Evolutionary conservation across 92 coral and sea anemone species (phyloP), one percentile per base, ranked within the genome.

Genomic region (Parazoanthus swiftii): DNA sequence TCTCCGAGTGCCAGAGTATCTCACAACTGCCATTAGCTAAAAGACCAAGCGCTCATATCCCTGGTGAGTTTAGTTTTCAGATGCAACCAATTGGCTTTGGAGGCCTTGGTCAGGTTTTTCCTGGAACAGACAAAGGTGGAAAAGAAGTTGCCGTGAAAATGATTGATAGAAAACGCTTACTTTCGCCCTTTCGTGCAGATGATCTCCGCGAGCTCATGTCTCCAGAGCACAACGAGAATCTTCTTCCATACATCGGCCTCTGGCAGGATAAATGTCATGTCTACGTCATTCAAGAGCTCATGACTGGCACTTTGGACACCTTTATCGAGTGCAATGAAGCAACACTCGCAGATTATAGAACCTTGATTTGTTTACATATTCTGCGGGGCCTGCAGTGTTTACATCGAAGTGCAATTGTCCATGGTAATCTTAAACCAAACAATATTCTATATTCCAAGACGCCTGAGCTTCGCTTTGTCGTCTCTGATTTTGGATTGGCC

Each of bases 371-470:
- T 54, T 67, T 79, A n/a, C 82, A 48, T 79, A 66, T 79, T 79
- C 67, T 79, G 6, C 82, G 67, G 25, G 82, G 82, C 82, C 42
- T 48, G 38, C 33, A 51, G 36, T 79, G 35, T 79, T 33, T 79
- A 51, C 82, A 79, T 44, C 82, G 42, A 50, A 79, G 26, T 29
- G n/a, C 4, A n/a, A n/a, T 50, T 50, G 38, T 79, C 43, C 82
- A 50, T 67, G 82, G 82, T 51, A 79, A 79, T 79, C 67, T 79
- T 48, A 79, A 79, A 79, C 82, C 82, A 25, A 79, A 29, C 37
- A 79, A 48, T 13, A 35, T 79, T 50, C 37, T 79, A 5, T 79
- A 50, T 25, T 50, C 67, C 37, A 79, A 79, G 36, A 79, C 23
- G 15, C 37, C 66, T 4, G 38, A 46, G 33, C 82, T 51, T 50